These are phyloP conservation scores for Drosophila bocqueti DNA, from an alignment of 1,140 invertebrate genomes.

Conservation along the genomic window DNA sequence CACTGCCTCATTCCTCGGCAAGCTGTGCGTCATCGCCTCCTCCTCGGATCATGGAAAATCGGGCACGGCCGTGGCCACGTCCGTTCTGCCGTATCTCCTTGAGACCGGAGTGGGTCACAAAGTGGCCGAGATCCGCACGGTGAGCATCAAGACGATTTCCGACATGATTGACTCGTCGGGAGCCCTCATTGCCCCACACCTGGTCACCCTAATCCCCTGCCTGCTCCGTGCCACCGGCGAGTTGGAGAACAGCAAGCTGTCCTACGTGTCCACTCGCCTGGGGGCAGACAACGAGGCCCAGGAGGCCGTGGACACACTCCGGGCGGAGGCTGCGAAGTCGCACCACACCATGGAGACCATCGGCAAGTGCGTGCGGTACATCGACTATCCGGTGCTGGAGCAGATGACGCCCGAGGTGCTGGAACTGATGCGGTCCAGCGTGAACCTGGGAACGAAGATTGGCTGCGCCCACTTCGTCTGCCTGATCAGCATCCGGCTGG, in stretches of 20 bases:
- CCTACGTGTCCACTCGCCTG: conserved; percentile 91
- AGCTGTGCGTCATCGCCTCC: conserved; percentile 92
- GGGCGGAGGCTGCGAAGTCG: conserved; percentile 91
- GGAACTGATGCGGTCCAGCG: conserved; percentile 92
- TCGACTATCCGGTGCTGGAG: conserved; percentile 91
- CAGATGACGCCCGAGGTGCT: conserved; percentile 92
- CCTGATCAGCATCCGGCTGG: conserved; percentile 86
- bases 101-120: conserved; percentile 92
- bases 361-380: conserved; percentile 94
- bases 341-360: conserved; percentile 96
- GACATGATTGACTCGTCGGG: conserved; percentile 93
- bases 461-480: conserved; percentile 94
- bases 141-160: conserved; percentile 94
- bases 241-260: conserved; percentile 91
- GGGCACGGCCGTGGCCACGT: conserved; percentile 90
- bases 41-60: conserved; percentile 92
- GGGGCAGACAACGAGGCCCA: conserved; percentile 88
- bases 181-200: conserved; percentile 90
- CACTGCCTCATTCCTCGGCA: conserved; percentile 91
- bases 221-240: conserved; percentile 94
- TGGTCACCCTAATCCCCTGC: conserved; percentile 92
- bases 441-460: conserved; percentile 93
- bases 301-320: conserved; percentile 91
- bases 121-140: conserved; percentile 91
- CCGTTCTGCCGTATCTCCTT: conserved; percentile 92